Conservation (phyloP, 2,888 invertebrate species). For the Agonum fuliginosum region DNA sequence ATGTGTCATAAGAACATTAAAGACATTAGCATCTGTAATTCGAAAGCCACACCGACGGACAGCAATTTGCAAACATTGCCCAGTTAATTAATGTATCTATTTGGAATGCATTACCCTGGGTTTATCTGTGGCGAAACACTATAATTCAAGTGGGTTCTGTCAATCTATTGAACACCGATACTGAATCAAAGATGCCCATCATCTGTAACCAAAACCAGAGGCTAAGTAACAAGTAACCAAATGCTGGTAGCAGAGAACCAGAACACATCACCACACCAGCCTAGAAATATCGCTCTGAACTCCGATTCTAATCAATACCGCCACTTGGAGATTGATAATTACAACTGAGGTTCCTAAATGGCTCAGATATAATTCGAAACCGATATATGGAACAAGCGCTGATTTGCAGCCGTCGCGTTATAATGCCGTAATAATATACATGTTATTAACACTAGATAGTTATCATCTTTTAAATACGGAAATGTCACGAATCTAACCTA, state of each 20-base stretch:
- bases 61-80: background rate
- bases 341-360: slow-evolving; percentile 38
- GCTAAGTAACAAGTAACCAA: background rate
- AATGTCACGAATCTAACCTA: background rate
- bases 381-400: background rate
- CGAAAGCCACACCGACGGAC: background rate
- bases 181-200: slow-evolving; percentile 41
- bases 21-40: background rate
- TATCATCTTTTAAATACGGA: background rate
- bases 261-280: slow-evolving; percentile 1
- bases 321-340: slow-evolving; percentile 27
- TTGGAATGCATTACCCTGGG: slow-evolving; percentile 46
- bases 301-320: slow-evolving; percentile 2
- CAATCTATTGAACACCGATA: slow-evolving; percentile 26
- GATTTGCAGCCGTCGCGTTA: slow-evolving; percentile 6
- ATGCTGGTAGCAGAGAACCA: background rate
- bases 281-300: background rate
- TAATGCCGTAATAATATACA: slow-evolving; percentile 18
- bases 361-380: slow-evolving; percentile 33
- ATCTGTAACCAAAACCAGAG: background rate
- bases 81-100: slow-evolving; percentile 41
- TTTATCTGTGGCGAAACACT: slow-evolving; percentile 22
- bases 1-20: too few relatives aligned
- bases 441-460: slow-evolving; percentile 20
- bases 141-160: slow-evolving; percentile 29